Evolutionary conservation across 2,888 invertebrate species (phyloP).

Genomic region (Campoplex nolae): DNA sequence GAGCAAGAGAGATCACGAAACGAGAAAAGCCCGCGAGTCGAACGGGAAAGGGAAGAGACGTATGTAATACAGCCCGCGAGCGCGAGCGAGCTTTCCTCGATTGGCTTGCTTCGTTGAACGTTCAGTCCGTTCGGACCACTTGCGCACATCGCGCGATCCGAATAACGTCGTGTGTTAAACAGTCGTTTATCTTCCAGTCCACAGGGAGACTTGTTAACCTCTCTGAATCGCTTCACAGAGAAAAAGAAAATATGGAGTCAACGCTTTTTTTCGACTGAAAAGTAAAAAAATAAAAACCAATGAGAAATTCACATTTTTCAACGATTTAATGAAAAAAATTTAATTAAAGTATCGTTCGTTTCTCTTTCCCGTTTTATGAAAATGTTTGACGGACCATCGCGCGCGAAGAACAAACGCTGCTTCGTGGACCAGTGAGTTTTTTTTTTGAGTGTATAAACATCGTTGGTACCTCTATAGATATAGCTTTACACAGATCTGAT

Average conservation of each 20-base stretch:
- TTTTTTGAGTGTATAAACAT: slow-evolving; percentile 34
- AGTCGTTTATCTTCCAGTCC: slow-evolving; percentile 23
- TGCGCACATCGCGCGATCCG: slow-evolving; percentile 63
- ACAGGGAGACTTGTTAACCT: slow-evolving; percentile 28
- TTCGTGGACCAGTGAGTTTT: slow-evolving; percentile 41
- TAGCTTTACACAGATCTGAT: neutral
- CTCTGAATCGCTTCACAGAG: neutral
- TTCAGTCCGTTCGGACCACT: slow-evolving; percentile 67
- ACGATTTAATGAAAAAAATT: slow-evolving; percentile 15
- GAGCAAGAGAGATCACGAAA: slow-evolving; percentile 27
- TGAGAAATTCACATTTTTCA: neutral
- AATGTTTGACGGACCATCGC: slow-evolving; percentile 43
- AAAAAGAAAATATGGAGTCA: neutral
- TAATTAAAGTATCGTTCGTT: neutral
- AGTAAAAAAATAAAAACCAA: neutral
- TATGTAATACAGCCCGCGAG: slow-evolving; percentile 24
- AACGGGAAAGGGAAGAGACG: slow-evolving; percentile 45
- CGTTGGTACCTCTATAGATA: neutral
- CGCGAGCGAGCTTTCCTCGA: slow-evolving; percentile 60
- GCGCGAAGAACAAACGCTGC: slow-evolving; percentile 24
- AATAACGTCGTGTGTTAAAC: slow-evolving; percentile 45
- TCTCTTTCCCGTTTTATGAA: slow-evolving; percentile 14
- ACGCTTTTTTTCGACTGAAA: neutral
- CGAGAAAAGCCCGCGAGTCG: slow-evolving; percentile 54
- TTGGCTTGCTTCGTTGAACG: slow-evolving; percentile 45